Evolutionary conservation across 1,140 invertebrate species (phyloP).

Genomic region (Popillia japonica): DNA sequence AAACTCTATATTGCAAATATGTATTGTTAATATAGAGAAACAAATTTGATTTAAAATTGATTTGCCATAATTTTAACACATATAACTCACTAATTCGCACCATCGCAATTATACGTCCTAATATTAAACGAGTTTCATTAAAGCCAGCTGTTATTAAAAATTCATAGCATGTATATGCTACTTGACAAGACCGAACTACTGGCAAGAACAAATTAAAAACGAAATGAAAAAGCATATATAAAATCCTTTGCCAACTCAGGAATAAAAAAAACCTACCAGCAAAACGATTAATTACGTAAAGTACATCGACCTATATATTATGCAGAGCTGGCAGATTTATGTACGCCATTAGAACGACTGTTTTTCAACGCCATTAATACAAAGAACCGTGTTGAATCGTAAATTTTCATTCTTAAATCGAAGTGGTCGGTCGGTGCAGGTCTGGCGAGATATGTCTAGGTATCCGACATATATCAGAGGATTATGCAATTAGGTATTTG

Average conservation of each 20-base stretch:
- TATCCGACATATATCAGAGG: not conserved
- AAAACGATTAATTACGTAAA: constrained; percentile 32
- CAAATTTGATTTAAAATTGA: too few species aligned
- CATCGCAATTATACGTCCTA: too few species aligned
- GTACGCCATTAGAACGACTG: constrained; percentile 29
- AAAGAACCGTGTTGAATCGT: constrained; percentile 31
- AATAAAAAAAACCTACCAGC: constrained; percentile 17
- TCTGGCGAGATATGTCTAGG: not conserved
- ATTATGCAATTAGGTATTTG: constrained; percentile 9
- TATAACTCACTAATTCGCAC: too few species aligned
- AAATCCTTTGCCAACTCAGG: constrained; percentile 11
- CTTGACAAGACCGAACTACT: not conserved
- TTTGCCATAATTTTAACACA: too few species aligned
- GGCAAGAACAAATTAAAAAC: not conserved
- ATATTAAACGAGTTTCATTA: not conserved
- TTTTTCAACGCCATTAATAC: constrained; percentile 34
- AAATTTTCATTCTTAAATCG: constrained; percentile 35
- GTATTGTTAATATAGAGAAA: too few species aligned
- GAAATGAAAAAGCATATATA: constrained; percentile 8
- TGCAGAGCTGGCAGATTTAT: constrained; percentile 25
- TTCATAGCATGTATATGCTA: not conserved
- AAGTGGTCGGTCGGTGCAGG: not conserved
- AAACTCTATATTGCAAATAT: too few species aligned
- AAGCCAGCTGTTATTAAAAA: not conserved
- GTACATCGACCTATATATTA: constrained; percentile 35